Conservation (phyloP, 2,113 vertebrate species). For the Phylloscopus trochilus region DNA sequence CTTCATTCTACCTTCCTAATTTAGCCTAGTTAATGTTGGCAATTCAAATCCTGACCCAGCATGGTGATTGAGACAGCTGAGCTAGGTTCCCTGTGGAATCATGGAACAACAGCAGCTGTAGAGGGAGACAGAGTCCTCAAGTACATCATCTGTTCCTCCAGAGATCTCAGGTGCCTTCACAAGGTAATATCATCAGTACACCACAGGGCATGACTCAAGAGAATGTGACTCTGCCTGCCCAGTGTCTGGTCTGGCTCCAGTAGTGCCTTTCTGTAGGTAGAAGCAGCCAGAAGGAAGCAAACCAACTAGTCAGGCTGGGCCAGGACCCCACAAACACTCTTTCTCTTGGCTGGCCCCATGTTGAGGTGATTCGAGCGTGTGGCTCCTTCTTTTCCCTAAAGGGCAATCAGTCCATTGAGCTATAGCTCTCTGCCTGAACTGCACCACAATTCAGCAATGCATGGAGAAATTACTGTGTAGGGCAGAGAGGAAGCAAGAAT, state of each 20-base stretch:
- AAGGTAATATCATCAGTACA: neutral
- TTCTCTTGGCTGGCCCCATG: neutral
- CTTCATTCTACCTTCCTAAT: neutral
- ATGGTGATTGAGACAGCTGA: neutral
- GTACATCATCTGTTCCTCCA: neutral
- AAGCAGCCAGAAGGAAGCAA: neutral
- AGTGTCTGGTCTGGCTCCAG: neutral
- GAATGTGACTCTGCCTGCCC: neutral
- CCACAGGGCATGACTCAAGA: neutral
- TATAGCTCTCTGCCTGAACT: neutral
- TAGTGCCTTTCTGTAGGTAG: neutral
- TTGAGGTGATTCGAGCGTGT: rapidly evolving
- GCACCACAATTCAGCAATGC: neutral
- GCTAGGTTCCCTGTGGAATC: neutral
- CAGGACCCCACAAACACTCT: neutral
- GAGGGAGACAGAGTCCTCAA: neutral
- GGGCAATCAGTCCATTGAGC: too few species aligned
- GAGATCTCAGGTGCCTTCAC: neutral
- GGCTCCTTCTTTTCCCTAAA: neutral
- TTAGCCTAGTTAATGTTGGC: neutral
- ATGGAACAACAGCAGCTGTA: neutral
- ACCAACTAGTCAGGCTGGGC: neutral
- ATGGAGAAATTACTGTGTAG: neutral
- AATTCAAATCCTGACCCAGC: neutral
- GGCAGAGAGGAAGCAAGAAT: neutral